Conservation (phyloP, 2,888 invertebrate genomes). For the Mythimna pallens region DNA sequence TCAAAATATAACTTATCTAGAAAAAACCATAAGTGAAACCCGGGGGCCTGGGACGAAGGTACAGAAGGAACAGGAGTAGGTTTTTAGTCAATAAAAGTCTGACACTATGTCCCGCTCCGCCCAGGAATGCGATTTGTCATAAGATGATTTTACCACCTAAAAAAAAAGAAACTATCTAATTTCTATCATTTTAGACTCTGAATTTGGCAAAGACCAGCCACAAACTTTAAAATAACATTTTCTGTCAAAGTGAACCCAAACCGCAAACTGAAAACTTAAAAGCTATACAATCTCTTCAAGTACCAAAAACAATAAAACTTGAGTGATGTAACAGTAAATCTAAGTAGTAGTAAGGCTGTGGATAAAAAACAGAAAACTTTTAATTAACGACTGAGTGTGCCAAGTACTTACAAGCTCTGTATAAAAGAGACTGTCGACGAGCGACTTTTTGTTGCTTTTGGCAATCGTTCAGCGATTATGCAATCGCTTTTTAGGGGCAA, state of each 20-base stretch:
- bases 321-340: constrained; percentile 9
- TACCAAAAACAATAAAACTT: constrained; percentile 29
- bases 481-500: neutral
- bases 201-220: neutral
- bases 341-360: constrained; percentile 1
- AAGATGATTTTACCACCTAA: too few relatives aligned
- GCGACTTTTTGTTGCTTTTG: constrained; percentile 19
- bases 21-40: too few relatives aligned
- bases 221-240: too few relatives aligned
- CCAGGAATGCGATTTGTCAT: too few relatives aligned
- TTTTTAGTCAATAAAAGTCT: too few relatives aligned
- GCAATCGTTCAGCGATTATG: neutral
- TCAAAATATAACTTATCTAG: neutral
- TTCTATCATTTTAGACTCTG: neutral
- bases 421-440: constrained; percentile 1
- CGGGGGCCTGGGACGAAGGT: too few relatives aligned
- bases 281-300: neutral
- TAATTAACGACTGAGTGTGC: constrained; percentile 48
- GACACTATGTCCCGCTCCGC: too few relatives aligned
- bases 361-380: constrained; percentile 48
- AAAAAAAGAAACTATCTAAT: too few relatives aligned
- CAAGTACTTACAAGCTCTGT: constrained; percentile 39
- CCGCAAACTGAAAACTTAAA: neutral
- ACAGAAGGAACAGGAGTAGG: too few relatives aligned
- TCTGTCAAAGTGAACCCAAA: neutral